Conservation (phyloP, 2,888 invertebrate species). For the Tanypteryx hageni region DNA sequence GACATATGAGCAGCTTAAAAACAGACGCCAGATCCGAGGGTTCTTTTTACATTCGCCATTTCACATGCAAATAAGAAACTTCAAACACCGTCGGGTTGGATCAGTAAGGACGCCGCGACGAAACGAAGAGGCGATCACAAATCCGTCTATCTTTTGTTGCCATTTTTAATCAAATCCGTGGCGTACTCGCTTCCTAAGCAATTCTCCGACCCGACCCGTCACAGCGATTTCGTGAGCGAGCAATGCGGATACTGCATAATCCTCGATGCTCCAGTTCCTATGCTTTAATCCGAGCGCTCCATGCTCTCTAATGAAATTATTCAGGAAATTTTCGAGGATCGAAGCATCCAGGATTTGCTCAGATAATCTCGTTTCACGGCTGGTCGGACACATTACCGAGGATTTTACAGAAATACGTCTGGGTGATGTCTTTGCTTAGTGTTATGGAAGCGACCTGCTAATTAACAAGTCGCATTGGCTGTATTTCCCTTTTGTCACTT, state of each 20-base stretch:
- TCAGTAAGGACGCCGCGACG: not conserved
- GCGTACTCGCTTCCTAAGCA: not conserved
- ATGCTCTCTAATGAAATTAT: conserved; percentile 48
- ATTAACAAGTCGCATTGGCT: not conserved
- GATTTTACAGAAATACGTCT: conserved; percentile 43
- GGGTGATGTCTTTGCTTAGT: not conserved
- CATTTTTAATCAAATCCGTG: conserved; percentile 12
- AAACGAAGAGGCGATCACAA: not conserved
- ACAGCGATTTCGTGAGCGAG: not conserved
- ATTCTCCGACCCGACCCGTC: conserved; percentile 17
- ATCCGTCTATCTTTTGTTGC: not conserved
- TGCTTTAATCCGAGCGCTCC: not conserved
- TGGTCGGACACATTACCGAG: conserved; percentile 35
- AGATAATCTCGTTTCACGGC: conserved; percentile 59
- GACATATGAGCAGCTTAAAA: too few relatives aligned
- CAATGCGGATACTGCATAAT: not conserved
- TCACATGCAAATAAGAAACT: not conserved
- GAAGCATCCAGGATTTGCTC: conserved; percentile 52
- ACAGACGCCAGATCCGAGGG: too few relatives aligned
- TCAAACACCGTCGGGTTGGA: not conserved
- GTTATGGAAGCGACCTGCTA: conserved; percentile 24
- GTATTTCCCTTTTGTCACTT: not conserved
- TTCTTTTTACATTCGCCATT: too few relatives aligned
- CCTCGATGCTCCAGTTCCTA: conserved; percentile 13
- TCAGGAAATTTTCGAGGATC: conserved; percentile 50